phyloP scores from a whole-genome alignment of 2,797 vertebrate species.

The Syngnathus acus region DNA sequence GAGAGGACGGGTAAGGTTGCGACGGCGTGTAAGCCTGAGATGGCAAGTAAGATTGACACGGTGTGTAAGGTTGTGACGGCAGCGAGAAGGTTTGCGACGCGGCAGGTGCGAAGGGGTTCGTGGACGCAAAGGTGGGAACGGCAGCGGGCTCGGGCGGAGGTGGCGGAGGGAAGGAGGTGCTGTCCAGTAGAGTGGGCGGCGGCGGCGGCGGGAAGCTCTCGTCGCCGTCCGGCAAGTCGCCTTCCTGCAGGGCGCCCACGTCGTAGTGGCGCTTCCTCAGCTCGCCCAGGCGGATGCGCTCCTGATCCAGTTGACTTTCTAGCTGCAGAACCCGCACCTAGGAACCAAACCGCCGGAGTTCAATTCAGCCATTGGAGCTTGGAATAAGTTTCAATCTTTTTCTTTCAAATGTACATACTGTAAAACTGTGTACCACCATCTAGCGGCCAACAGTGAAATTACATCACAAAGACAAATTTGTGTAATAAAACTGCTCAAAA shows the following conservation, averaged over 20 bases:
- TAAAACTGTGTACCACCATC: neutral
- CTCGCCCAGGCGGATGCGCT: constrained; percentile 85
- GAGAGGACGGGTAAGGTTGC: constrained; percentile 12
- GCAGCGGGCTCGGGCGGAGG: constrained; percentile 19
- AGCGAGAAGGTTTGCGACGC: constrained; percentile 10
- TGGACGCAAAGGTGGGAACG: constrained; percentile 11
- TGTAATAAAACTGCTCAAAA: too few relatives aligned
- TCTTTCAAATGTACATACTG: neutral
- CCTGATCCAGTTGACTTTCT: constrained; percentile 84
- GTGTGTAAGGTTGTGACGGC: constrained; percentile 8
- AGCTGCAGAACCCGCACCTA: constrained; percentile 93
- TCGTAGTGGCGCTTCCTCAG: constrained; percentile 91
- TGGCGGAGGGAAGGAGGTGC: constrained; percentile 17
- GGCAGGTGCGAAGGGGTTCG: constrained; percentile 26
- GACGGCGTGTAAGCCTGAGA: constrained; percentile 11
- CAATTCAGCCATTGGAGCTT: too few relatives aligned
- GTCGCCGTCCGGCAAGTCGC: neutral
- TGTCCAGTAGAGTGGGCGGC: constrained; percentile 48
- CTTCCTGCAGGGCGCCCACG: constrained; percentile 50
- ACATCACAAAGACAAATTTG: too few relatives aligned
- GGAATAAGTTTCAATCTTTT: neutral
- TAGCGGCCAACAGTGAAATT: too few relatives aligned
- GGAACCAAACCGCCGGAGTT: neutral
- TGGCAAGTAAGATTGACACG: constrained; percentile 6
- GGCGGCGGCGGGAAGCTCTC: constrained; percentile 62